Base-by-base conservation (phyloP, 2,888 invertebrate genomes). In the Drosophila parthenogenetica region DNA sequence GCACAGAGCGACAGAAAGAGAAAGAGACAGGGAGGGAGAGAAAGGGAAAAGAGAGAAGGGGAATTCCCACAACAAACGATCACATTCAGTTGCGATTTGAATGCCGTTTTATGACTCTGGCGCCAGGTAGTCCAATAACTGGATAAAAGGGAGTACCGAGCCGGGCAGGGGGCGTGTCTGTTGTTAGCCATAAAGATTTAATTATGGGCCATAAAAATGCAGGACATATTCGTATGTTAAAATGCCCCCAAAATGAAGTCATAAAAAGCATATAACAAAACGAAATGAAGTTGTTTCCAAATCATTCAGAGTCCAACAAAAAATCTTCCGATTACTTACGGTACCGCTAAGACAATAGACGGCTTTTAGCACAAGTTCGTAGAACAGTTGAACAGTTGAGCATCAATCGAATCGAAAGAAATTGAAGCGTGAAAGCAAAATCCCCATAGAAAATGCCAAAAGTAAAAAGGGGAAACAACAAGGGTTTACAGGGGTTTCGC, bases 101-200 rank as follows among this genome's bases (percentile, higher is more conserved):
- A 51, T 85, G 60, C 50, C 42, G 46, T 74, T 75, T 69, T 79
- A 75, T 61, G 73, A 46, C 66, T 14, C 29, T 50, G 74, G 79
- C 75, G 75, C 63, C 69, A 51, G 22, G 37, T 8, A 14, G 19
- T 17, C 29, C 2, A 14, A 13, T n/a, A n/a, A 10, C n/a, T n/a
- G 14, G 17, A 39, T 7, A 1, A 16, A 4, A 22, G 2, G 32
- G 29, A 13, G 19, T 29, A 29, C 8, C 13, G 5, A 5, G 1
- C 3, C 29, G 29, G 29, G 10, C 3, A 10, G 11, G 43, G 39
- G 32, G 40, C 32, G 39, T 11, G 39, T 39, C 54, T 32, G 42
- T 69, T 64, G 69, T 46, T 76, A 51, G 68, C 79, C 76, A 81
- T 83, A 87, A 89, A 83, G 68, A 64, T 89, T 89, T 83, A 84